Conservation (phyloP, 2,888 invertebrate species). For the Eilema sororculum region DNA sequence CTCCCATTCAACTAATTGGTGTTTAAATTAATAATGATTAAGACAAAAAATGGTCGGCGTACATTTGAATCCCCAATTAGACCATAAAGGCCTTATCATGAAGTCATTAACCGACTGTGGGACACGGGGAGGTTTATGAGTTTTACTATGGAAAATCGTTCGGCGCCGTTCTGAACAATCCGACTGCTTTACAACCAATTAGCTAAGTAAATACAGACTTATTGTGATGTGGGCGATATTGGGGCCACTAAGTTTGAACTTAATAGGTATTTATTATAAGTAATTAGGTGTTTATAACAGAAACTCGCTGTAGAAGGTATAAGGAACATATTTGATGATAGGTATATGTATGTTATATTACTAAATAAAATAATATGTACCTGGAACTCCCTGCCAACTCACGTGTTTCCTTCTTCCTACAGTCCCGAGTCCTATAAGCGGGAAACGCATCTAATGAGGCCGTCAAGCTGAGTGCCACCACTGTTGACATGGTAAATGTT, state of each 20-base stretch:
- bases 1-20: slow-evolving; percentile 71
- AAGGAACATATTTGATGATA: neutral
- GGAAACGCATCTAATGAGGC: too few relatives aligned
- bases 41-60: slow-evolving; percentile 70
- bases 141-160: slow-evolving; percentile 84
- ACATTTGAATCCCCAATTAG: slow-evolving; percentile 78
- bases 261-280: slow-evolving; percentile 16
- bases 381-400: too few relatives aligned
- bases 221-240: slow-evolving; percentile 63
- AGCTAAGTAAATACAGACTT: slow-evolving; percentile 79
- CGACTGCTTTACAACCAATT: slow-evolving; percentile 83
- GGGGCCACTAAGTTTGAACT: slow-evolving; percentile 54
- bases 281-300: slow-evolving; percentile 12
- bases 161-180: slow-evolving; percentile 81
- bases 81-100: slow-evolving; percentile 82
- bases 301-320: neutral
- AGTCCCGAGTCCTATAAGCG: too few relatives aligned
- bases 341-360: too few relatives aligned
- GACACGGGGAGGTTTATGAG: slow-evolving; percentile 84
- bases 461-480: too few relatives aligned
- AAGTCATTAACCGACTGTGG: slow-evolving; percentile 78
- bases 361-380: too few relatives aligned
- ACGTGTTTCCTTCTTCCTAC: too few relatives aligned
- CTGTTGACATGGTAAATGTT: too few relatives aligned
- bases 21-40: slow-evolving; percentile 81